Evolutionary conservation across 1,140 invertebrate species (phyloP), one percentile per base, ranked within the genome.

Genomic region (Asbolus verrucosus): DNA sequence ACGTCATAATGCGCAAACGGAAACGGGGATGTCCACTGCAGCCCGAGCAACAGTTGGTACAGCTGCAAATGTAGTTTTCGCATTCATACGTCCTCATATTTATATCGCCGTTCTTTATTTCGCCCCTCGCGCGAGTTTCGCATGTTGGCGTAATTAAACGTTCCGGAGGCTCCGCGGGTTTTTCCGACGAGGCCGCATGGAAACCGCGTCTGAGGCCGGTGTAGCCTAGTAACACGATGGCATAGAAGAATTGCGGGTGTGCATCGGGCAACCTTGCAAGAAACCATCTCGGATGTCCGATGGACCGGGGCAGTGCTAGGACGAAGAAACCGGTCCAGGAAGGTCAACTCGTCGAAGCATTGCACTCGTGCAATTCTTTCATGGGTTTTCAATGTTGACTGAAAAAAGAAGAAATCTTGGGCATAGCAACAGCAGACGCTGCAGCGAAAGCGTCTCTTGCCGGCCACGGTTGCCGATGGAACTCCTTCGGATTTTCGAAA

Each of bases 261-360:
- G 50, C 43, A 38, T 54, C 11, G 9, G 6, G 18, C 41, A 68
- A 62, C 70, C 70, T 72, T 72, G 70, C 54, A 67, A 54, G 70
- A 36, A 67, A 54, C 11, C 46, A 27, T 50, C 70, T 68, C 66
- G 70, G 70, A 71, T 71, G 70, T 71, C 65, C 65, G 70, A 54
- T 50, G 43, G 15, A 27, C 46, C 46, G 46, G 46, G 46, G 46
- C 46, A 54, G 8, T 27, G 46, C 46, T 54, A 54, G 46, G 46
- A 54, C 46, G 46, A 54, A 36, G 69, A 50, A 75, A 75, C 73
- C 73, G 73, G 73, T 73, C 67, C 54, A 68, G 68, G 67, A 75
- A 75, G 73, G 73, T 73, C 71, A 73, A 68, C 27, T 62, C 67
- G 61, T 43, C 46, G 67, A 72, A 62, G 70, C 70, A 69, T 46